Base-by-base conservation (phyloP, 2,888 invertebrate genomes). In the Gasteruption jaculator region DNA sequence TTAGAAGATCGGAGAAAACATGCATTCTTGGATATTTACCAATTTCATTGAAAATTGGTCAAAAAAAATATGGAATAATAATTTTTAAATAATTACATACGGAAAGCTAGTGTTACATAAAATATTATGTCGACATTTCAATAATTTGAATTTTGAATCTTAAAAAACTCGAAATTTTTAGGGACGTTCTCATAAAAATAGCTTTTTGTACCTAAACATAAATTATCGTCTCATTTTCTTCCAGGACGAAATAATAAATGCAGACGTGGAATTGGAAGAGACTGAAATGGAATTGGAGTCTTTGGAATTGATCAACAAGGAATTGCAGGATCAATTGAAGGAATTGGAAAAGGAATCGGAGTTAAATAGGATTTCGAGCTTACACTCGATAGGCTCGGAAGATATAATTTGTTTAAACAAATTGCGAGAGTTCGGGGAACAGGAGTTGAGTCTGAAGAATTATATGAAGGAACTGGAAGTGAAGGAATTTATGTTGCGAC, bases 241-340 rank as follows among this genome's bases (percentile, higher is more conserved):
- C 10, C 34, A 69, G 69, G 63, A 63, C 11, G 61, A 60, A 44
- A 67, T 69, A 35, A 67, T 68, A 24, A 50, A 52, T 3, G 56
- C 63, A 1, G 68, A 67, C 18, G 51, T 66, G 3, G 50, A 62
- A 35, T 43, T 68, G 3, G 62, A 66, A 37, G 65, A 70, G 41
- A 50, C 49, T 1, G 51, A 43, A n/a, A 61, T 62, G 56, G 54
- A 65, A 32, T 38, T 70, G n/a, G 61, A 61, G 11, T 62, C 60
- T 1, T 27, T 68, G 5, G 56, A 57, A 27, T 26, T 53, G 5
- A 44, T 44, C 7, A 69, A 68, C 26, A 46, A 53, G 3, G 67
- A 67, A 29, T 52, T 62, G 39, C 46, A 52, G 3, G 46, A 55
- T 6, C 53, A 49, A 15, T 41, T 64, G 2, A 35, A 38, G 3